A percentile compares a stretch with the other conserved stretches of the same genome.
Conservation (phyloP, 2,888 invertebrate genomes). For the Artemia sinica region DNA sequence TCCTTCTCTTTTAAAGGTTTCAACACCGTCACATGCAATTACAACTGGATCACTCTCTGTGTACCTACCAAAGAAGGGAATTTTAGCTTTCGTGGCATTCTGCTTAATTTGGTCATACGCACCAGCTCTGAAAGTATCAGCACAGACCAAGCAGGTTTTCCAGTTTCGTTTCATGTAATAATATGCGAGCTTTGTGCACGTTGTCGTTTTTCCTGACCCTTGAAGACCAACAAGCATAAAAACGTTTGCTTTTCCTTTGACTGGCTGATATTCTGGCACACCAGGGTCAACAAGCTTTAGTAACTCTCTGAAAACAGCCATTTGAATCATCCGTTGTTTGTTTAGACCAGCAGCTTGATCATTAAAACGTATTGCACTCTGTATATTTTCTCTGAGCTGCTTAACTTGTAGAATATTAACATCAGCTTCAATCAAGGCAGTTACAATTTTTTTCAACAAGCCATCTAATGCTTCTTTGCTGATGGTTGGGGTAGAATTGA, state of each 20-base stretch:
- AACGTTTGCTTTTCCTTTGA: constrained; percentile 83
- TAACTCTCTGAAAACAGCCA: constrained; percentile 93
- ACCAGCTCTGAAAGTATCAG: constrained; percentile 98
- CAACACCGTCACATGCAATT: constrained; percentile 95
- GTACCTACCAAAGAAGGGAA: constrained; percentile 98
- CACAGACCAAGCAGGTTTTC: constrained; percentile 96
- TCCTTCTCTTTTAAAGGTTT: constrained; percentile 95
- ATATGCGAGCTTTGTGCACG: constrained; percentile 97
- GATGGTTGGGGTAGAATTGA: constrained; percentile 94
- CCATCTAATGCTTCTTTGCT: constrained; percentile 97
- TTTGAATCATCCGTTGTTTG: constrained; percentile 94
- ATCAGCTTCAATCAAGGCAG: constrained; percentile 91
- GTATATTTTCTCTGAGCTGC: constrained; percentile 87
- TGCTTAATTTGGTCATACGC: constrained; percentile 99
- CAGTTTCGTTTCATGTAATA: constrained; percentile 96
- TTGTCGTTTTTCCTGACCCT: constrained; percentile 98
- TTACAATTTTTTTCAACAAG: constrained; percentile 97
- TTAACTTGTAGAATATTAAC: constrained; percentile 85
- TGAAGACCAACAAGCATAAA: constrained; percentile 99
- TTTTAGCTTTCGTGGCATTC: constrained; percentile 94
- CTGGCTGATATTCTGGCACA: constrained; percentile 86
- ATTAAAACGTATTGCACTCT: constrained; percentile 51
- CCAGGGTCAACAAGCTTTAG: constrained; percentile 96
- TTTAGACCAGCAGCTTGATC: constrained; percentile 55
- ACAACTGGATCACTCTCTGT: constrained; percentile 98